Evolutionary conservation across 2,113 vertebrate species (phyloP), one percentile per base, ranked within the genome.

Genomic region (Odontophorus gujanensis): DNA sequence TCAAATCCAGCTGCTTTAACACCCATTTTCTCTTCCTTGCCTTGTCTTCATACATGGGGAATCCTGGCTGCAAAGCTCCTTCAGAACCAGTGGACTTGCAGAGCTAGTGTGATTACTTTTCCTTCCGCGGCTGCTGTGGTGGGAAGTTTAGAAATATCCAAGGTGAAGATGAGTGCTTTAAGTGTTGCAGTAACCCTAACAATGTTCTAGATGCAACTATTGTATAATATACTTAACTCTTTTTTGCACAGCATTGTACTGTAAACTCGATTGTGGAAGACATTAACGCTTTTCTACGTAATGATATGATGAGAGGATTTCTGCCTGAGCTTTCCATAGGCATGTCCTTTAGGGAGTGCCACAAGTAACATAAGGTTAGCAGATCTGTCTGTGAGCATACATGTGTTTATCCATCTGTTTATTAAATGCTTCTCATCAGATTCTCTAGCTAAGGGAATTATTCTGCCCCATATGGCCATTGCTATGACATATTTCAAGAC

Each of bases 271-370:
- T 79, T 69, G 79, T 82, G 59, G 89, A 89, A 96, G 42, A 63
- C 17, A 67, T 96, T 92, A 92, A 32, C 59, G 78, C 50, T 81
- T 95, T 95, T 63, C 47, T 59, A 1, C 24, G 3, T 63, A 59
- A 80, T 71, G 81, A 42, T 69, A 69, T 40, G 58, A 91, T 82
- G 84, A 93, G 63, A 92, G 67, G 55, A 45, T 71, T 80, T 81
- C 87, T 94, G 91, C 30, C 58, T 76, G 81, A 73, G 66, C n/a
- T 94, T 96, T 95, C 83, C 72, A 82, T 71, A 91, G 87, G 50
- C 81, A 26, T 3, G 1, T 87, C 36, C 92, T 93, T 86, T 40
- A 81, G 89, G 63, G 72, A 85, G 32, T 59, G 79, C 72, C 75
- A 48, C 55, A 57, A 16, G 55, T 82, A 40, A 45, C 75, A 48